phyloP scores from a whole-genome alignment of 2,113 vertebrate genomes.

The Cebidichthys violaceus region DNA sequence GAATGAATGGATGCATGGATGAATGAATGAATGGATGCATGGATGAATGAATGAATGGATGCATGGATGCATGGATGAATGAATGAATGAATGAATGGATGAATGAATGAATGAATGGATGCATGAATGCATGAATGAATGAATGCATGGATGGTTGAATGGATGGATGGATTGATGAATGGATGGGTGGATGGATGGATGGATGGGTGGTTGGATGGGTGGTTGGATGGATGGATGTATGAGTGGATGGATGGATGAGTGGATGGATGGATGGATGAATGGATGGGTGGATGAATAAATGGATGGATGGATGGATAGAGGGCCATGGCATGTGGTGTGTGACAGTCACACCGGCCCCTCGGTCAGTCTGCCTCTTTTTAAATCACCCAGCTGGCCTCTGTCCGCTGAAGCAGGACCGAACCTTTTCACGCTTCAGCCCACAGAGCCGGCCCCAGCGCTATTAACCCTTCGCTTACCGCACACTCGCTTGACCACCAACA shows the following conservation, averaged over 20 bases:
- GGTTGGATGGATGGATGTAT: background rate
- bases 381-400: conserved; percentile 62
- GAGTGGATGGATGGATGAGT: background rate
- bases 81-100: too few species aligned
- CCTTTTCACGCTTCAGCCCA: conserved; percentile 61
- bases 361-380: conserved; percentile 58
- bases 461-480: conserved; percentile 56
- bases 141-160: background rate
- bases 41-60: too few species aligned
- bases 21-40: too few species aligned
- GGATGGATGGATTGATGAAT: background rate
- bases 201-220: background rate
- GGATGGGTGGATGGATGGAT: background rate
- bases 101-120: too few species aligned
- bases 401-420: conserved; percentile 52
- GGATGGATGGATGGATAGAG: background rate
- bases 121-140: too few species aligned
- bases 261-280: background rate
- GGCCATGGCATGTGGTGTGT: conserved; percentile 36
- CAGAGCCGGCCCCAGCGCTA: conserved; percentile 15
- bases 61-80: too few species aligned
- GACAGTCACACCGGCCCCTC: conserved; percentile 57
- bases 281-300: background rate
- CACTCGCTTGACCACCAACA: background rate
- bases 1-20: too few species aligned